These are phyloP conservation scores for Glaucomys volans DNA, from an alignment of 2,113 vertebrate species.

Conservation along the genomic window DNA sequence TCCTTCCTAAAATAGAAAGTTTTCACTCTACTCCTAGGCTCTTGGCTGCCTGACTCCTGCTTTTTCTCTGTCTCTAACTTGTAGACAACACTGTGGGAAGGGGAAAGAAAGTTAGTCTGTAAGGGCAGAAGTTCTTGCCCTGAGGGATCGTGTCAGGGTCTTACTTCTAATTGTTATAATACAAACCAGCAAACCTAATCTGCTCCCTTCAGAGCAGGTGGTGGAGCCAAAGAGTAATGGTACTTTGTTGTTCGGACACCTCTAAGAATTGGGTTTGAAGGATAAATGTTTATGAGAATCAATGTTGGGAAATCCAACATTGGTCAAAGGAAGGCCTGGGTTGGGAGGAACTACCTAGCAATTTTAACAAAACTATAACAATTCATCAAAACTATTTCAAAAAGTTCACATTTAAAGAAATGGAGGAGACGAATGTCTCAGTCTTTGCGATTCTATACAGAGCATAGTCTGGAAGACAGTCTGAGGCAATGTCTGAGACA, in stretches of 20 bases:
- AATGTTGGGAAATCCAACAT: not conserved
- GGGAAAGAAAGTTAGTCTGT: not conserved
- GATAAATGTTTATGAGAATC: not conserved
- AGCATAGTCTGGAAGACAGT: not conserved
- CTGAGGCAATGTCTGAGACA: not conserved
- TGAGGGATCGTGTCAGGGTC: not conserved
- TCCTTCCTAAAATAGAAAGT: not conserved
- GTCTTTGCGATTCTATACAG: not conserved
- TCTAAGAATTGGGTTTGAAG: slow-evolving; percentile 16
- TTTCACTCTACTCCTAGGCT: not conserved
- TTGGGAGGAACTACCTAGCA: not conserved
- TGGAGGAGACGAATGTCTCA: not conserved
- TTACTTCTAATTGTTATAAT: not conserved
- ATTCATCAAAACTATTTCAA: not conserved
- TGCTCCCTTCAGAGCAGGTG: not conserved
- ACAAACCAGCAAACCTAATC: not conserved
- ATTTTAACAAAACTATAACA: slow-evolving; percentile 35
- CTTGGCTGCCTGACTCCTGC: not conserved
- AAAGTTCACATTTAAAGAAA: not conserved
- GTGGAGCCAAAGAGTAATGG: not conserved
- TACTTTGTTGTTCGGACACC: not conserved
- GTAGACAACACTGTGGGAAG: not conserved
- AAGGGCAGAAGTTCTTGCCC: not conserved
- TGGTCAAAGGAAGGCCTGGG: not conserved
- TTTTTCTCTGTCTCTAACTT: not conserved